phyloP scores from a whole-genome alignment of 2,888 invertebrate genomes.

The Netelia virgata region DNA sequence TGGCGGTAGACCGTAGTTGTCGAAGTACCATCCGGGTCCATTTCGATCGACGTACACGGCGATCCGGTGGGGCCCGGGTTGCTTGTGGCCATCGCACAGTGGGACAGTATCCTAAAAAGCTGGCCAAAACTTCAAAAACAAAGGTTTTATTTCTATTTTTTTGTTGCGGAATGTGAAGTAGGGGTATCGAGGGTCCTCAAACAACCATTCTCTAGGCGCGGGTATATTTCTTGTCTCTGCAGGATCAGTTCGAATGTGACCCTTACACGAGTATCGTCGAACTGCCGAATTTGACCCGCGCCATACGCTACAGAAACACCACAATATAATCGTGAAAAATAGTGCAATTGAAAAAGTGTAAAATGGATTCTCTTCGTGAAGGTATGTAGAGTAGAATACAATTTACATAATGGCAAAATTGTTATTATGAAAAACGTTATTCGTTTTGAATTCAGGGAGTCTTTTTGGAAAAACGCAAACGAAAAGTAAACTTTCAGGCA shows the following conservation, averaged over 20 bases:
- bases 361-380: constrained; percentile 25
- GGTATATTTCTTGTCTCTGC: neutral
- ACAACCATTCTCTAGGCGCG: neutral
- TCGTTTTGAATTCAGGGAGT: neutral
- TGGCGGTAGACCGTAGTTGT: too few relatives aligned
- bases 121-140: neutral
- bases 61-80: too few relatives aligned
- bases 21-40: too few relatives aligned
- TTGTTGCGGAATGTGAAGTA: neutral
- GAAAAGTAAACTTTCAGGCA: neutral
- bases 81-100: too few relatives aligned
- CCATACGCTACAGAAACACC: constrained; percentile 15
- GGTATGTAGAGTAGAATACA: neutral
- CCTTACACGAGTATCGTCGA: constrained; percentile 5
- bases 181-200: neutral
- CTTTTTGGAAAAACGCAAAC: constrained; percentile 1
- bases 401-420: constrained; percentile 19
- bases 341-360: constrained; percentile 17
- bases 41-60: too few relatives aligned
- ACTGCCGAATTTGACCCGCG: constrained; percentile 10
- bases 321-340: constrained; percentile 18
- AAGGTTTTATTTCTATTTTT: neutral
- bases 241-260: too few relatives aligned
- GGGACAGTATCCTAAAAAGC: neutral
- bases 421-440: too few relatives aligned